Percentiles rank a stretch among this genome's conserved stretches.
Conservation (phyloP, 2,888 invertebrate genomes). For the Euphydryas editha region DNA sequence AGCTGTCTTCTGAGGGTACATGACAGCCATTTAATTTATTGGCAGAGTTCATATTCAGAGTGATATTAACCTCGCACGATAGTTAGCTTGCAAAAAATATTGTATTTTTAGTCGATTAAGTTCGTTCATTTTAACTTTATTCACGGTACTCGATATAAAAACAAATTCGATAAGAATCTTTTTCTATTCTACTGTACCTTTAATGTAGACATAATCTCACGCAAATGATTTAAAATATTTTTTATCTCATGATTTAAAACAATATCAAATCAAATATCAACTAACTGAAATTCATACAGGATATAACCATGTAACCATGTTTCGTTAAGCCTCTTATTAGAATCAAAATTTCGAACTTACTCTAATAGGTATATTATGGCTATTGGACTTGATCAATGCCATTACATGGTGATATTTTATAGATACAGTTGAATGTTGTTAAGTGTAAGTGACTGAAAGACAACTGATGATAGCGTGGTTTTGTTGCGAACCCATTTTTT, state of each 20-base stretch:
- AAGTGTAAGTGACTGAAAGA: no score
- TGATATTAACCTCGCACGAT: slow-evolving; percentile 20
- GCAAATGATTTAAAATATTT: not conserved
- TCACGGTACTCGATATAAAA: not conserved
- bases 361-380: no score
- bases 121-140: not conserved
- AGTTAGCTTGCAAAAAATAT: slow-evolving; percentile 7
- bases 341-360: no score
- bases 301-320: no score
- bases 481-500: no score
- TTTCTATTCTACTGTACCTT: not conserved
- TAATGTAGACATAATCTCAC: not conserved
- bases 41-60: slow-evolving; percentile 24
- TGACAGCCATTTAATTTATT: slow-evolving; percentile 38
- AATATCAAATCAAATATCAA: not conserved
- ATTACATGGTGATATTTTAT: no score
- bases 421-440: no score
- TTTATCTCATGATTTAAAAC: not conserved
- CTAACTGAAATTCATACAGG: not conserved
- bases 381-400: no score
- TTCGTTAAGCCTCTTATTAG: no score
- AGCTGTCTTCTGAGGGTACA: slow-evolving; percentile 34
- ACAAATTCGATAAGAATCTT: not conserved
- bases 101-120: not conserved
- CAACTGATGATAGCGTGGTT: no score